phyloP scores from a whole-genome alignment of 2,797 vertebrate genomes.

The Capromys pilorides region DNA sequence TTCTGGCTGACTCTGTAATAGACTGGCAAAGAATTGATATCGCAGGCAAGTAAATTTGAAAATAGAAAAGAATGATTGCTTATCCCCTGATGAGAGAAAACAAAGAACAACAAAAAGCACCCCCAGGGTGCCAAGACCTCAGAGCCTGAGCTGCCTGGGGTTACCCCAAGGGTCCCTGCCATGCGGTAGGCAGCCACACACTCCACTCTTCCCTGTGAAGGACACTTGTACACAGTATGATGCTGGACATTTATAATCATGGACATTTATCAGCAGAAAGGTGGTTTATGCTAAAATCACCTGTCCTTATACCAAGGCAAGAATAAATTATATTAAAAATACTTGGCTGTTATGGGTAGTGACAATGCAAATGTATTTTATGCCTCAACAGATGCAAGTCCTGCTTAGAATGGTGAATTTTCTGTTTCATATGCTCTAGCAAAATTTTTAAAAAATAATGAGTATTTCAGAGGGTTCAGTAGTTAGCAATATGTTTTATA shows the following conservation, averaged over 20 bases:
- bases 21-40: background rate
- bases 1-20: background rate
- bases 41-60: background rate
- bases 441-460: background rate
- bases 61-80: background rate
- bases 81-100: background rate
- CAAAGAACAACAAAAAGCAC: background rate
- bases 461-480: background rate
- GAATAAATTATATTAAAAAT: background rate
- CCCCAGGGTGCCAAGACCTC: background rate
- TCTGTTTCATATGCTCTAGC: background rate
- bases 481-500: background rate
- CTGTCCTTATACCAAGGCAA: background rate
- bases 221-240: accelerated
- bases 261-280: background rate
- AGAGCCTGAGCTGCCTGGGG: too few relatives aligned
- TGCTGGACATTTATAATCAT: background rate
- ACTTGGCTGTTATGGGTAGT: background rate
- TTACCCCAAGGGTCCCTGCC: background rate
- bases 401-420: background rate
- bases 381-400: accelerated
- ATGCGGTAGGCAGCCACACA: accelerated
- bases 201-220: background rate
- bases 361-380: background rate
- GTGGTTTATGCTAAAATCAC: background rate